Conservation (phyloP, 1,140 invertebrate genomes). For the Bathynomus jamesi region DNA sequence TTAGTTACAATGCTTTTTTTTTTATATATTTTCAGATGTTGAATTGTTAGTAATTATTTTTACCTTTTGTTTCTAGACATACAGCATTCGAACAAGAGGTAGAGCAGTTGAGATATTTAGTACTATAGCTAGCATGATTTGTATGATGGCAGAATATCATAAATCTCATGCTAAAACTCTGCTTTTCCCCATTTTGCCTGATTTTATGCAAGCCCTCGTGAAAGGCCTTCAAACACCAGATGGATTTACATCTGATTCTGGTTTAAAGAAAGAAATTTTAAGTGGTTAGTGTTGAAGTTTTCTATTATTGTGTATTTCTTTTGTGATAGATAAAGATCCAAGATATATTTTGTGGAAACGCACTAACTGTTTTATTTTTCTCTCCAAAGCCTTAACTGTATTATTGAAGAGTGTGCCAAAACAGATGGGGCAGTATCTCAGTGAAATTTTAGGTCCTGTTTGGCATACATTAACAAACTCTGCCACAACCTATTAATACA, state of each 20-base stretch:
- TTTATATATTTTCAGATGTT: no score
- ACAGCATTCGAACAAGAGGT: constrained; percentile 53
- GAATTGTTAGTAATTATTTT: no score
- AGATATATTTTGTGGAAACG: not conserved
- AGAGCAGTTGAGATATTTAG: constrained; percentile 61
- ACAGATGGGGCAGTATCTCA: constrained; percentile 55
- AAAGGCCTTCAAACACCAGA: constrained; percentile 54
- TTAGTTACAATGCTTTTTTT: constrained; percentile 40
- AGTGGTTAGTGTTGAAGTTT: constrained; percentile 48
- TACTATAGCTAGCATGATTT: constrained; percentile 52
- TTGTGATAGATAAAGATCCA: not conserved
- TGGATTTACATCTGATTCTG: constrained; percentile 54
- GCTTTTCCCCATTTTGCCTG: constrained; percentile 58
- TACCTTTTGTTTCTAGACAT: constrained; percentile 52
- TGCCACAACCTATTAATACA: constrained; percentile 56
- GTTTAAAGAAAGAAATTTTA: constrained; percentile 63
- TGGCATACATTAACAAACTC: constrained; percentile 64
- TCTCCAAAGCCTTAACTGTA: constrained; percentile 51
- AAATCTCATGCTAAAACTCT: constrained; percentile 52
- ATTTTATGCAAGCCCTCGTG: constrained; percentile 63
- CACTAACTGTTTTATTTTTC: constrained; percentile 5
- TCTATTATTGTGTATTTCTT: constrained; percentile 28
- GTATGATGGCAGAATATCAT: constrained; percentile 51
- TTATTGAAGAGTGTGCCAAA: constrained; percentile 59
- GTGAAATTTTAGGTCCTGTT: constrained; percentile 58